Evolutionary conservation across 2,888 invertebrate species (phyloP), one percentile per base, ranked within the genome.

Genomic region (Hypena proboscidalis): DNA sequence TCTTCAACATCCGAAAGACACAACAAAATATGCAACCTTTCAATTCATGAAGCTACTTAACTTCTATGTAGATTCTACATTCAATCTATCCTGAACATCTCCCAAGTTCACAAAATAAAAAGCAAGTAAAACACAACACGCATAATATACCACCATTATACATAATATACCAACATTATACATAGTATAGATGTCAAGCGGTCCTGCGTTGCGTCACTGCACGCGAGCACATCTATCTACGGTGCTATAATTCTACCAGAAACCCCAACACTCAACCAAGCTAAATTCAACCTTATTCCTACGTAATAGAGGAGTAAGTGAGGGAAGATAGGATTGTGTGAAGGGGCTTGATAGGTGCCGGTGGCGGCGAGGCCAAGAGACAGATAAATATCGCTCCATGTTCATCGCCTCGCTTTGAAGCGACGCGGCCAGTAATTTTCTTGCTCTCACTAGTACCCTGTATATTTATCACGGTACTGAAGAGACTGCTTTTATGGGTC

Each of bases 361-460:
- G 65, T 58, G 62, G 38, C 46, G 55, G 33, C 74, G 80, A 80
- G 79, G 80, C 78, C 78, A 73, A 74, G 74, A 73, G 77, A 75
- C 77, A 74, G 73, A 82, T 83, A 83, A 79, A 82, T 84, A 82
- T 80, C 83, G 72, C 66, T 73, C 68, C 69, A 75, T 73, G 77
- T 77, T 74, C 76, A 71, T 76, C 80, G 73, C 74, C 59, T 44
- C 58, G 74, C 77, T 79, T 82, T 77, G 77, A 78, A 75, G 77
- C 70, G 64, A 66, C 53, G 76, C 73, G 73, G 71, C 71, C 70
- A 70, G 76, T 77, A 77, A 74, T 76, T 76, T 70, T 71, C 73
- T 67, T 67, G 61, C 70, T 61, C 66, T 61, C 58, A 52, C 56
- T 58, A 60, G 45, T 49, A 58, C 43, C 49, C 50, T 48, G 58